Percentiles rank a stretch among this genome's conserved stretches.
phyloP scores from a whole-genome alignment of 2,113 vertebrate species.

The Grammomys dolichurus region DNA sequence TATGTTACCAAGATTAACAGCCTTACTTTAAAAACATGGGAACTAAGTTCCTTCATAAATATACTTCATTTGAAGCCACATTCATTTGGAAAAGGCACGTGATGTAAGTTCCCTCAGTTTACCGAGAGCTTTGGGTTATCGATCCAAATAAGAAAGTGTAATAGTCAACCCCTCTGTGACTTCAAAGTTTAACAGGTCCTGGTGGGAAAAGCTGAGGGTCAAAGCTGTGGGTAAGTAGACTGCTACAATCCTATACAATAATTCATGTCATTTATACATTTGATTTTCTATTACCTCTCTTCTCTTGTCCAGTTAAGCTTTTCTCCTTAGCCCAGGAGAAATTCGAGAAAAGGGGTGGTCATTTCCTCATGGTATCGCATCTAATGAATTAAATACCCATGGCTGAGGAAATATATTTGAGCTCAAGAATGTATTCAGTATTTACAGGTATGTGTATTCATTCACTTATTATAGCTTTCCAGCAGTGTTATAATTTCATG shows the following conservation, averaged over 20 bases:
- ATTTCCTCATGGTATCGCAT: not conserved
- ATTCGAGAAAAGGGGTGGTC: not conserved
- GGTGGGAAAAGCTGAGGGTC: not conserved
- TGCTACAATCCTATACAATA: not conserved
- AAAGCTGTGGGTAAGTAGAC: conserved; percentile 18
- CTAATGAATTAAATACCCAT: not conserved
- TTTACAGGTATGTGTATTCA: conserved; percentile 22
- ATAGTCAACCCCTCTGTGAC: not conserved
- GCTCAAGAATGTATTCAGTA: not conserved
- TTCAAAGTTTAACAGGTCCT: conserved; percentile 42
- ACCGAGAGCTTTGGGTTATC: not conserved
- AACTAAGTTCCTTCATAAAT: conserved; percentile 68
- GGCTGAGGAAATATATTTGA: not conserved
- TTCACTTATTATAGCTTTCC: conserved; percentile 46
- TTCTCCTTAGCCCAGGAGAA: not conserved
- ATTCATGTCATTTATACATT: not conserved
- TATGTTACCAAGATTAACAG: conserved; percentile 59
- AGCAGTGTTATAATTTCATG: conserved; percentile 51
- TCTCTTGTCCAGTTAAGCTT: not conserved
- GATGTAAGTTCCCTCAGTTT: conserved; percentile 63
- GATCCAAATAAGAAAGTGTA: conserved; percentile 54
- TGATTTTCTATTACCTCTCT: conserved; percentile 56
- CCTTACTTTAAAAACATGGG: conserved; percentile 42
- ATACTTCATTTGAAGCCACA: conserved; percentile 56
- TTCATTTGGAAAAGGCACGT: conserved; percentile 37